These are phyloP conservation scores for Stenurella melanura DNA, from an alignment of 2,888 invertebrate genomes.

Conservation along the genomic window DNA sequence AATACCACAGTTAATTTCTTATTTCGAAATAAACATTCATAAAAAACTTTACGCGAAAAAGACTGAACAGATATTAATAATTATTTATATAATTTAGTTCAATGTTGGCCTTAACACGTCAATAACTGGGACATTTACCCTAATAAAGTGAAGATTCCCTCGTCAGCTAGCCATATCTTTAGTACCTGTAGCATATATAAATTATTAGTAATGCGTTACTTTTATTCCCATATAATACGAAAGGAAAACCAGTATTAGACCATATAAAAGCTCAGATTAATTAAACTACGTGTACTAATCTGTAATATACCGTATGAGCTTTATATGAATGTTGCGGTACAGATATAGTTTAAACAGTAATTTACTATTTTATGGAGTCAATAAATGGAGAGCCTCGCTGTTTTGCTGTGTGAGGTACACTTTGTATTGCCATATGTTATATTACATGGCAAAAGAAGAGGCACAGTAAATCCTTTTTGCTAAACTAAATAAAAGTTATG, in stretches of 20 bases:
- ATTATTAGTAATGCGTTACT: slow-evolving; percentile 3
- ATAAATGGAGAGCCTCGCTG: slow-evolving; percentile 34
- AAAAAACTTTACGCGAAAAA: no score
- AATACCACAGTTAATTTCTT: no score
- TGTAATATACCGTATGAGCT: slow-evolving; percentile 18
- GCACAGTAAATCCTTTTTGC: slow-evolving; percentile 41
- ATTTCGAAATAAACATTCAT: no score
- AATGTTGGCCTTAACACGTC: neutral
- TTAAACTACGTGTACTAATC: slow-evolving; percentile 15
- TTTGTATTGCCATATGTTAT: slow-evolving; percentile 48
- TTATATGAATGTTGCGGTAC: slow-evolving; percentile 18
- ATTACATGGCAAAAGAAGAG: slow-evolving; percentile 38
- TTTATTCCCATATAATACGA: slow-evolving; percentile 3
- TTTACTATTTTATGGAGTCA: slow-evolving; percentile 33
- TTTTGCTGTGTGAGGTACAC: slow-evolving; percentile 44
- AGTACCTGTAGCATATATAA: neutral
- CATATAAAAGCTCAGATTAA: slow-evolving; percentile 8
- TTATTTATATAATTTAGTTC: neutral
- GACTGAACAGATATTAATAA: no score
- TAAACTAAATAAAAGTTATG: slow-evolving; percentile 44
- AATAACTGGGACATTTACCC: neutral
- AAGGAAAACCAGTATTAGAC: slow-evolving; percentile 19
- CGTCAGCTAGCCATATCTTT: neutral
- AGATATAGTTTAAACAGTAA: slow-evolving; percentile 25
- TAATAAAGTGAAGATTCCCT: neutral